Percentiles rank a stretch among this genome's conserved stretches.
Evolutionary conservation across 2,888 invertebrate genomes (phyloP).

Genomic region (Mylabris sibirica): DNA sequence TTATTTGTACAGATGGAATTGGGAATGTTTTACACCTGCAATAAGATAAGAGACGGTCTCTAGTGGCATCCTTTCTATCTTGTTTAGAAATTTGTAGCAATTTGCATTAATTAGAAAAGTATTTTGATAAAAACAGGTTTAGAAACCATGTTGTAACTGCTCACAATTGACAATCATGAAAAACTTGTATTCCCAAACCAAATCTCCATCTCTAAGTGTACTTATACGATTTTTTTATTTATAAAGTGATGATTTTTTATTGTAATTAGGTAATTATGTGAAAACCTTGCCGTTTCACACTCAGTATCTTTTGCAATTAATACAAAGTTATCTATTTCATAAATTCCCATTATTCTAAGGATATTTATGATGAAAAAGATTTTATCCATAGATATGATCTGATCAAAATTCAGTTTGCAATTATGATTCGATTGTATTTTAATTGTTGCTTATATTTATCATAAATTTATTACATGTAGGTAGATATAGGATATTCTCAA

Average conservation of each 20-base stretch:
- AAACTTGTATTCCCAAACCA: no score
- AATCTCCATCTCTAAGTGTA: no score
- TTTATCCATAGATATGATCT: not conserved
- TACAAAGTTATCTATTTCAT: no score
- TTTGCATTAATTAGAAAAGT: conserved; percentile 1
- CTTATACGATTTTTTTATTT: no score
- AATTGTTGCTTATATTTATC: not conserved
- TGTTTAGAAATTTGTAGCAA: not conserved
- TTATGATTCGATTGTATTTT: not conserved
- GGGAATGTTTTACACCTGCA: not conserved
- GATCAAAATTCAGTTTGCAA: not conserved
- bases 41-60: not conserved
- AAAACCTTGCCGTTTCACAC: no score
- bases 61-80: not conserved
- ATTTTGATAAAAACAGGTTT: not conserved
- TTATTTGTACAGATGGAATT: not conserved
- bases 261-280: no score
- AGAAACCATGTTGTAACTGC: not conserved
- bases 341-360: not conserved
- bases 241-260: no score
- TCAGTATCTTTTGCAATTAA: no score
- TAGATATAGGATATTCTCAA: not conserved
- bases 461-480: not conserved
- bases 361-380: not conserved
- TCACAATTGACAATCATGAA: no score